Conservation (phyloP, 64 coral and sea anemone species). For the Pocillopora damicornis region DNA sequence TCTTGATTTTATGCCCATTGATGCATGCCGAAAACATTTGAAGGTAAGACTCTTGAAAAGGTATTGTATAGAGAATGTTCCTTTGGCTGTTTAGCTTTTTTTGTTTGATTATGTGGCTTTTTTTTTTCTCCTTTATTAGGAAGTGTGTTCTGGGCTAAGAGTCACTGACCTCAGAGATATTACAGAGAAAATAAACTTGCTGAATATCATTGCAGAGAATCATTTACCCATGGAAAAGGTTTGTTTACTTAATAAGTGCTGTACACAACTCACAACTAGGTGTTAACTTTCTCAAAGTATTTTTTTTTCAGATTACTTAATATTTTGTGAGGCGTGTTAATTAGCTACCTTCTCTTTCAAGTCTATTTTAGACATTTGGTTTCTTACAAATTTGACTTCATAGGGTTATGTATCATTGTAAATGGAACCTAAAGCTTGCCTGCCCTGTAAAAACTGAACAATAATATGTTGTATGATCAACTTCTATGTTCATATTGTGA, state of each 20-base stretch:
- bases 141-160: slow-evolving; percentile 52
- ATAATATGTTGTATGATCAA: too few species aligned
- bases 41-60: slow-evolving; percentile 54
- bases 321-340: neutral
- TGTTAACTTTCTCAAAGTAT: neutral
- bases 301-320: neutral
- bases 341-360: neutral
- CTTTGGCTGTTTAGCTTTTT: neutral
- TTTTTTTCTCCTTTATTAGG: slow-evolving; percentile 19
- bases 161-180: slow-evolving; percentile 65
- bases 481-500: too few species aligned
- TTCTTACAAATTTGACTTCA: too few species aligned
- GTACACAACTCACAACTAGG: too few species aligned
- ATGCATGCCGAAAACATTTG: slow-evolving; percentile 76
- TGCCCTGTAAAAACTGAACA: too few species aligned
- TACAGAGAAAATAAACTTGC: slow-evolving; percentile 32
- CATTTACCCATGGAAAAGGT: slow-evolving; percentile 78
- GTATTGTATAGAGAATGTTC: neutral
- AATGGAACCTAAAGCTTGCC: too few species aligned
- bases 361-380: neutral
- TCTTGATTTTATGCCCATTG: slow-evolving; percentile 86
- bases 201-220: slow-evolving; percentile 51
- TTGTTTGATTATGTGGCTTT: neutral
- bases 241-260: neutral
- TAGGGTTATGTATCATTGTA: too few species aligned